phyloP scores from a whole-genome alignment of 1,140 invertebrate genomes.

The Macrosteles quadrilineatus region DNA sequence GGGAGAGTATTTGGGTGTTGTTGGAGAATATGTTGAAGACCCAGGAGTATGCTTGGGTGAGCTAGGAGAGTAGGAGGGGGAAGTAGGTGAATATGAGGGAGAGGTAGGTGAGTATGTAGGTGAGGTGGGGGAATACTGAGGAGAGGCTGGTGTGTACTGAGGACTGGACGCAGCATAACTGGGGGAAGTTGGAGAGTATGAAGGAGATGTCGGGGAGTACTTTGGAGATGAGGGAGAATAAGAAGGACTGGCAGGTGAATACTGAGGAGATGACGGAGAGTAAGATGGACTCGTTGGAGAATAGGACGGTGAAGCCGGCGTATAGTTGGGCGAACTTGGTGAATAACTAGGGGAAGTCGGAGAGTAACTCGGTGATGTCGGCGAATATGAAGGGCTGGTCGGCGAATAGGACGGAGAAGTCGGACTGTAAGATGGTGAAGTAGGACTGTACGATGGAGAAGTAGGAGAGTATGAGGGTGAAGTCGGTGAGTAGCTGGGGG shows the following conservation, averaged over 20 bases:
- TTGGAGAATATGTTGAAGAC: constrained; percentile 76
- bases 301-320: constrained; percentile 71
- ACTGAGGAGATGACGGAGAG: constrained; percentile 68
- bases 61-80: constrained; percentile 61
- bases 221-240: constrained; percentile 76
- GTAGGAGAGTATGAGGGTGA: constrained; percentile 62
- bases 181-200: constrained; percentile 67
- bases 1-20: constrained; percentile 84
- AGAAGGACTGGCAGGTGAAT: constrained; percentile 73
- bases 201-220: constrained; percentile 81
- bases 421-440: constrained; percentile 72
- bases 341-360: constrained; percentile 75
- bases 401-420: constrained; percentile 77
- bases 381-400: constrained; percentile 74
- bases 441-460: constrained; percentile 72
- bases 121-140: constrained; percentile 81
- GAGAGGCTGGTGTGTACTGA: constrained; percentile 77
- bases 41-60: constrained; percentile 56
- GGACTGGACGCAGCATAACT: constrained; percentile 69
- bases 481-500: constrained; percentile 64
- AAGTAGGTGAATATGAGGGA: constrained; percentile 71
- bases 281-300: constrained; percentile 66
- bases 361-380: constrained; percentile 65
- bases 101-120: constrained; percentile 80
- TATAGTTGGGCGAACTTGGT: constrained; percentile 67